These are phyloP conservation scores for Poeciliopsis paucimaculata DNA, from an alignment of 2,797 vertebrate genomes.

Conservation along the genomic window DNA sequence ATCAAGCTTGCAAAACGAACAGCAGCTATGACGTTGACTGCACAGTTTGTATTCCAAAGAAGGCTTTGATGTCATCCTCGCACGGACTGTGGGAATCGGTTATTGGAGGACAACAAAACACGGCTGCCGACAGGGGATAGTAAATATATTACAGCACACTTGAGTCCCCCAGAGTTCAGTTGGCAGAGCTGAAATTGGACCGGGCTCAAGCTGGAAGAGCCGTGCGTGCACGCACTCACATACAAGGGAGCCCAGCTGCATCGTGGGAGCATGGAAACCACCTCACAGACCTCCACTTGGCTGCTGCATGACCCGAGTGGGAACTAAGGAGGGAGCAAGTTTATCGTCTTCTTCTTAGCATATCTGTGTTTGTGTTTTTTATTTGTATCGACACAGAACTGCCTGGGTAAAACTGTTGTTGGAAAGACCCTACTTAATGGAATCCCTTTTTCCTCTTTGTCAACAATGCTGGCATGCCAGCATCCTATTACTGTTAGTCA, in stretches of 20 bases:
- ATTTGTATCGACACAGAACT: conserved; percentile 49
- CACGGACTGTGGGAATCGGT: conserved; percentile 61
- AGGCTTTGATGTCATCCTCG: conserved; percentile 68
- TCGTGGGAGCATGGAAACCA: conserved; percentile 66
- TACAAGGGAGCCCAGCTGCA: conserved; percentile 71
- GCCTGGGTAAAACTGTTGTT: conserved; percentile 45
- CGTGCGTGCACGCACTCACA: background rate
- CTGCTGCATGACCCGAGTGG: conserved; percentile 73
- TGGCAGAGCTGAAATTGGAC: conserved; percentile 73
- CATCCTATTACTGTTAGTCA: conserved; percentile 40
- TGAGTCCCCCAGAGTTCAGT: conserved; percentile 66
- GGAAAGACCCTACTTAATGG: conserved; percentile 41
- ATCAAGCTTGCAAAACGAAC: conserved; percentile 50
- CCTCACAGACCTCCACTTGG: conserved; percentile 61
- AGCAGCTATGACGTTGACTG: conserved; percentile 45
- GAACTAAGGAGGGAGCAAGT: conserved; percentile 63
- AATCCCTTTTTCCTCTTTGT: conserved; percentile 35
- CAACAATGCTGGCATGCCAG: conserved; percentile 36
- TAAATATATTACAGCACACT: conserved; percentile 79
- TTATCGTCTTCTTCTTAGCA: conserved; percentile 34
- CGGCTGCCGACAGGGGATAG: conserved; percentile 69
- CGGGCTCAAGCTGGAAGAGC: conserved; percentile 69
- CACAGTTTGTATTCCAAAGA: conserved; percentile 56
- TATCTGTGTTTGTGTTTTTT: conserved; percentile 20
- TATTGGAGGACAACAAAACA: conserved; percentile 72